These are phyloP conservation scores for Drosophila nr. perissopoda DNA, from an alignment of 2,888 invertebrate genomes.

Conservation along the genomic window DNA sequence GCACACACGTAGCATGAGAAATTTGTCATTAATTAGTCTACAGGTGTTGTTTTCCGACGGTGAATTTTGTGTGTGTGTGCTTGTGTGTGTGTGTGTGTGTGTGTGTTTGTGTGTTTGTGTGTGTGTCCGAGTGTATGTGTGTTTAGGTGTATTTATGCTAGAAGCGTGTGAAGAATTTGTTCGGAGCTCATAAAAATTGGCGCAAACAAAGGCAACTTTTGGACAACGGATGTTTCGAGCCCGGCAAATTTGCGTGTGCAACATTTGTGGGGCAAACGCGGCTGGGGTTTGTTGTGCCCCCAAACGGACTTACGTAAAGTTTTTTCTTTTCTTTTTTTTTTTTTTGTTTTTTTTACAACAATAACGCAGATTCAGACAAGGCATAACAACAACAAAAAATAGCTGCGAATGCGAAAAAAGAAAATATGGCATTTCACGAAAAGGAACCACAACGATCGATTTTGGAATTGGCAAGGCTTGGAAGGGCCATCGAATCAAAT, in stretches of 20 bases:
- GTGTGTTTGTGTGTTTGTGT: slow-evolving; percentile 4
- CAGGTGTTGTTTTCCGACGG: slow-evolving; percentile 54
- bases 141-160: slow-evolving; percentile 34
- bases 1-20: slow-evolving; percentile 42
- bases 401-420: slow-evolving; percentile 38
- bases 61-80: not conserved
- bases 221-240: slow-evolving; percentile 42
- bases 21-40: slow-evolving; percentile 75
- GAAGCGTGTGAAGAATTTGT: slow-evolving; percentile 51
- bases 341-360: slow-evolving; percentile 52
- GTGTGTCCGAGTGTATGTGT: slow-evolving; percentile 12
- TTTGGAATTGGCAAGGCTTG: slow-evolving; percentile 74
- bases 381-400: slow-evolving; percentile 24
- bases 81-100: slow-evolving; percentile 1
- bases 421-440: slow-evolving; percentile 65
- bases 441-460: slow-evolving; percentile 74
- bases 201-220: slow-evolving; percentile 74
- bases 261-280: slow-evolving; percentile 45
- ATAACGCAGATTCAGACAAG: slow-evolving; percentile 60
- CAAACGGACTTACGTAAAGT: slow-evolving; percentile 6
- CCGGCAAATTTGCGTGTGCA: slow-evolving; percentile 66
- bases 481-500: slow-evolving; percentile 28
- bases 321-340: slow-evolving; percentile 4
- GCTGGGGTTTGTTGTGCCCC: slow-evolving; percentile 12
- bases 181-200: slow-evolving; percentile 74